Percentiles rank a stretch among this genome's conserved stretches.
phyloP scores from a whole-genome alignment of 2,797 vertebrate species.

The Falco biarmicus region DNA sequence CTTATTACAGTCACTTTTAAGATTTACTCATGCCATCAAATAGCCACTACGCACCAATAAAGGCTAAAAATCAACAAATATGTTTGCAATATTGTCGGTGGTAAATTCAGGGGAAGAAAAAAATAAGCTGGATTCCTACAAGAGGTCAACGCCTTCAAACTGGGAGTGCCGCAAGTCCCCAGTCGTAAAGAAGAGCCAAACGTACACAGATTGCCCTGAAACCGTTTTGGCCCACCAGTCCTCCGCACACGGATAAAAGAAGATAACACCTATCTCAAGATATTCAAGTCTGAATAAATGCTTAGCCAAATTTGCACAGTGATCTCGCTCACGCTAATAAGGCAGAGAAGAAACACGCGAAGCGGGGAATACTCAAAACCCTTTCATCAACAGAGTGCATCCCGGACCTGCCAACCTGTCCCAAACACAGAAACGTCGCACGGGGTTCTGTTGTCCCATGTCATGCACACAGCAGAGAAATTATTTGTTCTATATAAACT shows the following conservation, averaged over 20 bases:
- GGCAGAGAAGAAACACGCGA: not conserved
- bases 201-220: not conserved
- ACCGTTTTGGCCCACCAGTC: not conserved
- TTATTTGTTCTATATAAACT: not conserved
- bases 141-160: not conserved
- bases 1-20: not conserved
- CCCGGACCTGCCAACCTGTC: not conserved
- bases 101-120: not conserved
- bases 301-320: not conserved
- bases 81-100: not conserved
- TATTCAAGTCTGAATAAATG: not conserved
- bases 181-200: not conserved
- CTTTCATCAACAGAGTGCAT: too few species aligned
- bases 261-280: not conserved
- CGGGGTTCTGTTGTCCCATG: not conserved
- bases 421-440: fast-evolving
- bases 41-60: not conserved
- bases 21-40: not conserved
- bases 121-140: not conserved
- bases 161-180: not conserved
- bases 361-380: not conserved
- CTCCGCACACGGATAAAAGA: not conserved
- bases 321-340: too few species aligned
- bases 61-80: not conserved
- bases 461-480: not conserved